Conservation (phyloP, 1,140 invertebrate genomes). For the Meloidogyne chitwoodi region DNA sequence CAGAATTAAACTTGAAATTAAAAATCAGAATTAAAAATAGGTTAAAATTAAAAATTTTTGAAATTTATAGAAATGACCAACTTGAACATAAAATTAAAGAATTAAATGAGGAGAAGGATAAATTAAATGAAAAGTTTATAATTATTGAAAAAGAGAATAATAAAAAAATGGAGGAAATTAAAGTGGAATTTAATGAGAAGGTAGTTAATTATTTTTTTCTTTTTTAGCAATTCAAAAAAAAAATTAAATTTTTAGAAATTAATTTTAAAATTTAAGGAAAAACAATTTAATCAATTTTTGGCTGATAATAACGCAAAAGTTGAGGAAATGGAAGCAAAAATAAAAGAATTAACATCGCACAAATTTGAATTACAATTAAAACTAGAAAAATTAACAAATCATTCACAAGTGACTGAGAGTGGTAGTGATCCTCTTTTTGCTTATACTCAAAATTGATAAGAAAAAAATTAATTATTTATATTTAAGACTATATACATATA, state of each 20-base stretch:
- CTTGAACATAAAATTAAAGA: constrained; percentile 11
- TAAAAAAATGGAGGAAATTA: background rate
- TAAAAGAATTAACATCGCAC: background rate
- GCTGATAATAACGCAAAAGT: background rate
- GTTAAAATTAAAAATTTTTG: too few species aligned
- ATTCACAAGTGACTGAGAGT: background rate
- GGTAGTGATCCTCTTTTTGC: background rate
- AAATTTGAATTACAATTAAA: background rate
- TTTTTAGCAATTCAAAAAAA: background rate
- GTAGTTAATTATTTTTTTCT: background rate
- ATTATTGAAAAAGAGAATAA: background rate
- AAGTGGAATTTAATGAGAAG: background rate
- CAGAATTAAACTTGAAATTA: background rate
- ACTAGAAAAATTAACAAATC: background rate
- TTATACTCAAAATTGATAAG: constrained; percentile 6
- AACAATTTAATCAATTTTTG: background rate
- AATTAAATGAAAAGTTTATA: background rate
- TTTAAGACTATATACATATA: too few species aligned
- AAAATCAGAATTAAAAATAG: too few species aligned
- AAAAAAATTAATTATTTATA: background rate
- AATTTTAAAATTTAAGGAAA: background rate
- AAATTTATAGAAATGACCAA: constrained; percentile 7
- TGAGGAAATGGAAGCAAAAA: constrained; percentile 7
- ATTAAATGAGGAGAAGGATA: background rate
- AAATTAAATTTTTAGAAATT: background rate